Conservation (phyloP, 2,888 invertebrate species). For the Acleris holmiana region DNA sequence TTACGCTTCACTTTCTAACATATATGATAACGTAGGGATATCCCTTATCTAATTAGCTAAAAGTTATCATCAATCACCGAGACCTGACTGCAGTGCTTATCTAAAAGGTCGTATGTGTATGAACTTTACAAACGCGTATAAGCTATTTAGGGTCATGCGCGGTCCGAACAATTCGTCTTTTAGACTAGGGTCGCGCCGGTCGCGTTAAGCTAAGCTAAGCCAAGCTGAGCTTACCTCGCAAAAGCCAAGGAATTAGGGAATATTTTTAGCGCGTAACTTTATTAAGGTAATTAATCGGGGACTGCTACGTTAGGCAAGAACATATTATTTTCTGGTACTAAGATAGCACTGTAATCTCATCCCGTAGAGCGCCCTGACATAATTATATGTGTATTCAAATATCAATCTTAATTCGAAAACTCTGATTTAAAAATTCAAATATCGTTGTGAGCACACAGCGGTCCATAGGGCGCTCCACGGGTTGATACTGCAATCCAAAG, state of each 20-base stretch:
- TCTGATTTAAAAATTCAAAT: too few species aligned
- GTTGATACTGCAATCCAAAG: too few species aligned
- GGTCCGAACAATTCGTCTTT: conserved; percentile 54
- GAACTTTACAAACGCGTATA: neutral
- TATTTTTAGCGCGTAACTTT: conserved; percentile 7
- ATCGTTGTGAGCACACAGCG: too few species aligned
- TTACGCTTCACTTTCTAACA: neutral
- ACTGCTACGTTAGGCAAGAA: neutral
- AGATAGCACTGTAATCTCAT: too few species aligned
- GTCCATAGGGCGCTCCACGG: too few species aligned
- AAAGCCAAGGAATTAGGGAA: conserved; percentile 8
- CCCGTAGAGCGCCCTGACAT: too few species aligned
- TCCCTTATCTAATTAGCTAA: conserved; percentile 63
- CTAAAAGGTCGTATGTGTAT: conserved; percentile 4
- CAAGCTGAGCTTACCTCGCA: conserved; percentile 15
- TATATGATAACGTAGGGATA: conserved; percentile 36
- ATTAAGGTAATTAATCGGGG: neutral
- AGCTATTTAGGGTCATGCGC: neutral
- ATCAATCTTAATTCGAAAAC: too few species aligned
- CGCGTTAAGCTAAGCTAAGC: conserved; percentile 25
- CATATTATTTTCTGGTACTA: neutral
- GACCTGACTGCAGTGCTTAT: neutral
- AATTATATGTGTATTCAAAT: too few species aligned
- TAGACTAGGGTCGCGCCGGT: conserved; percentile 21
- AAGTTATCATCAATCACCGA: conserved; percentile 61